These are phyloP conservation scores for Nannoperca obscura DNA, from an alignment of 2,797 vertebrate genomes.

Conservation along the genomic window DNA sequence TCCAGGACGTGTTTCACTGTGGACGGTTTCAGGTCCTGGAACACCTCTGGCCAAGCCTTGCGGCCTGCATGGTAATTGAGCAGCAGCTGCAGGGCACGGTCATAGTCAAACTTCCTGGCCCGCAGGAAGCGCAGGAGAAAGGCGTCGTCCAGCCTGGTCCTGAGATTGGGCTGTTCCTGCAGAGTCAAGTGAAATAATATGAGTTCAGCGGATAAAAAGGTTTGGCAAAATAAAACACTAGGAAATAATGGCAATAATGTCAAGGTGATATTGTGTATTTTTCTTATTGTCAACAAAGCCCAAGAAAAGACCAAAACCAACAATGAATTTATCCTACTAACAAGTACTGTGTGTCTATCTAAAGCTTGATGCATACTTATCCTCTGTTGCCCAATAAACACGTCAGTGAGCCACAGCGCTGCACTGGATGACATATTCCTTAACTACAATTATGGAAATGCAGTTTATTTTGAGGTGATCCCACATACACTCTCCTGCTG, in stretches of 20 bases:
- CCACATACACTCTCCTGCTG: neutral
- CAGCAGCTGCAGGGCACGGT: constrained; percentile 94
- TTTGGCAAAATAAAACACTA: neutral
- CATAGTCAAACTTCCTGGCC: constrained; percentile 98
- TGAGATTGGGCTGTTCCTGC: constrained; percentile 93
- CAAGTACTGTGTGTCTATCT: neutral
- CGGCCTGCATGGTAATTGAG: constrained; percentile 95
- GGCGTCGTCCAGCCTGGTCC: constrained; percentile 93
- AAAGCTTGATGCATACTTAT: neutral
- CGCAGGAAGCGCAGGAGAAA: constrained; percentile 97
- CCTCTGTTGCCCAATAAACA: neutral
- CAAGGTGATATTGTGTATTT: neutral
- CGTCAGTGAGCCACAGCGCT: neutral
- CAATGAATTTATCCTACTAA: no score
- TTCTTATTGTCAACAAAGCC: neutral
- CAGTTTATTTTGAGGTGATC: neutral
- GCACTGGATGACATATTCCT: neutral
- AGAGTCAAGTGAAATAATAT: neutral
- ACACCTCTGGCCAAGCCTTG: constrained; percentile 96
- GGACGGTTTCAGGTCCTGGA: constrained; percentile 93
- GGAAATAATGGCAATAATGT: neutral
- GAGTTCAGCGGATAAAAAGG: neutral
- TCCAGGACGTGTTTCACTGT: constrained; percentile 93
- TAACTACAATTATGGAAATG: neutral
- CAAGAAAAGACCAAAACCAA: neutral